Evolutionary conservation across 37 sponge, comb jelly and placozoan species (phyloP).

Genomic region (Corticium candelabrum): DNA sequence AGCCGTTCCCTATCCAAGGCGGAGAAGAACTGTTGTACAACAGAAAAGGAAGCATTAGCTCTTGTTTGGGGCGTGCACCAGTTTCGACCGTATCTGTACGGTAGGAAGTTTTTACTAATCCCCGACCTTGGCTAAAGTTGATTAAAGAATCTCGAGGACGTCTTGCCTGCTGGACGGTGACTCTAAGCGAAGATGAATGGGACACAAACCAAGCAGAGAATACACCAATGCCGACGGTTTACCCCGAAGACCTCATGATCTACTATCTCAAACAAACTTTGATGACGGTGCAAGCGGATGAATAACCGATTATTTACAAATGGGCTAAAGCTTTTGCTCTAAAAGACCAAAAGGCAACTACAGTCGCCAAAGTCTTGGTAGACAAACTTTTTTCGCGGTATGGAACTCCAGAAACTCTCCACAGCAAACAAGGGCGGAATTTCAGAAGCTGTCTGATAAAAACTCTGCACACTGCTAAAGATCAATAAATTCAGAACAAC

Average conservation of each 20-base stretch:
- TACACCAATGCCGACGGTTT: no score
- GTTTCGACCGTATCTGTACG: slow-evolving; percentile 16
- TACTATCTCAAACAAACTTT: no score
- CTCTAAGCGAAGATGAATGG: no score
- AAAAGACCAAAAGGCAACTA: background rate
- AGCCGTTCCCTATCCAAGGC: slow-evolving; percentile 12
- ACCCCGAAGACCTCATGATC: no score
- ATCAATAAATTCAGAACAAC: no score
- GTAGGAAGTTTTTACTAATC: background rate
- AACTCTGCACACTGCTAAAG: no score
- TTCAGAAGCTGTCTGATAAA: no score
- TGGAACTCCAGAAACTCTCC: background rate
- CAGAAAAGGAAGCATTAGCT: no score
- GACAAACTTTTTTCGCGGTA: background rate
- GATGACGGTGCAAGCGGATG: no score
- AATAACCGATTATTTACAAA: background rate
- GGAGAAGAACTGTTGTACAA: slow-evolving; percentile 14
- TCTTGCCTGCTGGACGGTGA: no score
- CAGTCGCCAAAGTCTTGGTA: background rate
- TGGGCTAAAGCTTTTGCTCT: background rate
- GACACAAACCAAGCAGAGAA: no score
- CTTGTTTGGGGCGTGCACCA: background rate
- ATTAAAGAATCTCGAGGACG: no score
- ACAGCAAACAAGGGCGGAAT: background rate
- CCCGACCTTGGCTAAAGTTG: slow-evolving; percentile 30